These are phyloP conservation scores for Liodrosophila aerea DNA, from an alignment of 2,888 invertebrate species.

Conservation along the genomic window DNA sequence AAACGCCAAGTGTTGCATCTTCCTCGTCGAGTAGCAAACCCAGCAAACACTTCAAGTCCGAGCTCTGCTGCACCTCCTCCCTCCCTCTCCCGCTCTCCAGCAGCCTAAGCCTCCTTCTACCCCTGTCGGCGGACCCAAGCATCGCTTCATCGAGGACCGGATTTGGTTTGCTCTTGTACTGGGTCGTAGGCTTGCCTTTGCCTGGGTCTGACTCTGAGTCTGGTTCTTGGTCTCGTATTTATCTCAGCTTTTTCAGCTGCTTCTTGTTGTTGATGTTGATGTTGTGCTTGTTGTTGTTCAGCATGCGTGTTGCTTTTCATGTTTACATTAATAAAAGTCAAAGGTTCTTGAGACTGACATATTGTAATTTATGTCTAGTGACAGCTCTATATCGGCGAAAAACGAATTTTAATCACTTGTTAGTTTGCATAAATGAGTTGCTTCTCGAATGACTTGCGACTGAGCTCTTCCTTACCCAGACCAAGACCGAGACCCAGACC, in stretches of 20 bases:
- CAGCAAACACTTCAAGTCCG: constrained; percentile 37
- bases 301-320: constrained; percentile 77
- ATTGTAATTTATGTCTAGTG: constrained; percentile 79
- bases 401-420: constrained; percentile 76
- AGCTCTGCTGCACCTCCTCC: neutral
- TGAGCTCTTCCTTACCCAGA: neutral
- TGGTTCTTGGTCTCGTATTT: constrained; percentile 46
- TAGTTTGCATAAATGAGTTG: constrained; percentile 77
- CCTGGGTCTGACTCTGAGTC: constrained; percentile 10
- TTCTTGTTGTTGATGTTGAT: too few relatives aligned
- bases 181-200: constrained; percentile 10
- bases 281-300: too few relatives aligned
- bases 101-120: neutral
- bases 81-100: neutral
- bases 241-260: constrained; percentile 67
- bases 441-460: constrained; percentile 44
- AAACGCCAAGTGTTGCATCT: constrained; percentile 66
- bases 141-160: constrained; percentile 46
- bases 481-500: too few relatives aligned
- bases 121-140: constrained; percentile 43
- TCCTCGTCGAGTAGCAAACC: constrained; percentile 49
- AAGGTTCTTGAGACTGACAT: constrained; percentile 77
- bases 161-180: constrained; percentile 26
- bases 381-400: constrained; percentile 75
- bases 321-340: constrained; percentile 78